Evolutionary conservation across 2,888 invertebrate genomes (phyloP), one percentile per base, ranked within the genome.

Genomic region (Pseudolycoriella hygida): DNA sequence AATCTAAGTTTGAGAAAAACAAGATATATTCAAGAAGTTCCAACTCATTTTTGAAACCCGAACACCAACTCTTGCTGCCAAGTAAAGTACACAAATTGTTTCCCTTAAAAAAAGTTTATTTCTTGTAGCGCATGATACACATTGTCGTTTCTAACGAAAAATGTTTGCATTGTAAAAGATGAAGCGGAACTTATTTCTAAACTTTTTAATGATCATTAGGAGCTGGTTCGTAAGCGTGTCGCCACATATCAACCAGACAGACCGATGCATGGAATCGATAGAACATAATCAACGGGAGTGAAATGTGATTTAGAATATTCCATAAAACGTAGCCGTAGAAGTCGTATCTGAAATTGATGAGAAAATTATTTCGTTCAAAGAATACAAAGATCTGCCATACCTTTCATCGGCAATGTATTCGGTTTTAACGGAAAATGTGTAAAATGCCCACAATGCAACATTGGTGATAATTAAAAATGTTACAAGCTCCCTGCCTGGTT

Each of bases 251-350:
- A 11, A 78, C 79, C 40, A 84, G 70, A 55, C 82, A 83, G 0
- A 81, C 82, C n/a, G 80, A 77, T 1, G 80, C 78, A 56, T 83
- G 82, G 58, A 83, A 83, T 48, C 82, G 67, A 56, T 80, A 84
- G 62, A 83, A 83, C 71, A 83, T 78, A 47, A 78, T 80, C 3
- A 84, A 63, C 0, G 84, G 84, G 11, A 81, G 62, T 31, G 78
- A 77, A 55, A 81, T 66, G 56, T 84, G 83, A 17, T 78, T 78
- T 4, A 84, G 66, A 41, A 84, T 72, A 5, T 77, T 74, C 82
- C 83, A 84, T 20, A 76, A 54, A 2, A 42, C 46, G 53, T 74
- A 73, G 18, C 82, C 83, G 55, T 80, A 83, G 57, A 70, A 80
- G 32, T 73, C 69, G 54, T 78, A 76, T 59, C 79, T 51, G 40